A percentile compares a stretch with the other conserved stretches of the same genome.
Conservation (phyloP, 2,888 invertebrate species). For the Bimastos eiseni region DNA sequence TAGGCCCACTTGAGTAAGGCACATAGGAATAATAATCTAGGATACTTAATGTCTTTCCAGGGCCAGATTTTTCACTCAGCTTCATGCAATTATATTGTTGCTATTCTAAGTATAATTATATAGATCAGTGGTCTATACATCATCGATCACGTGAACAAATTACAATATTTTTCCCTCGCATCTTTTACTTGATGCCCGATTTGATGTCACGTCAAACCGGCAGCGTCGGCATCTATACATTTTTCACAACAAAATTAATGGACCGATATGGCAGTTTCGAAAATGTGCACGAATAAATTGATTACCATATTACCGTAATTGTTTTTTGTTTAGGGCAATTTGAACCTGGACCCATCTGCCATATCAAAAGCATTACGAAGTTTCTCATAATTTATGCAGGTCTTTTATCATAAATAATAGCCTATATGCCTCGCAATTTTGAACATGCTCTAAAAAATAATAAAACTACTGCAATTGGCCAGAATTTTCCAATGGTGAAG, state of each 20-base stretch:
- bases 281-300: neutral
- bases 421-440: neutral
- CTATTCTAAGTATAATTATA: too few relatives aligned
- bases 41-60: too few relatives aligned
- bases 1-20: too few relatives aligned
- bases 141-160: too few relatives aligned
- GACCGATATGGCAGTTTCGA: neutral
- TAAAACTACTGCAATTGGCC: neutral
- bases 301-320: neutral
- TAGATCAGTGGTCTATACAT: too few relatives aligned
- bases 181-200: too few relatives aligned
- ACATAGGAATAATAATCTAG: too few relatives aligned
- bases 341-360: neutral
- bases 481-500: neutral
- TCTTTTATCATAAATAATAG: neutral
- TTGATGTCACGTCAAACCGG: neutral
- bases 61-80: too few relatives aligned
- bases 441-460: neutral
- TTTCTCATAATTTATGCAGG: neutral
- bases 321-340: neutral
- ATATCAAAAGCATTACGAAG: neutral
- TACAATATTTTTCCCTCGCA: too few relatives aligned
- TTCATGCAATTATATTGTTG: too few relatives aligned
- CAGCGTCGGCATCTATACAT: neutral
- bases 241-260: neutral